Conservation (phyloP, 2,797 vertebrate species). For the Botia kubotai region DNA sequence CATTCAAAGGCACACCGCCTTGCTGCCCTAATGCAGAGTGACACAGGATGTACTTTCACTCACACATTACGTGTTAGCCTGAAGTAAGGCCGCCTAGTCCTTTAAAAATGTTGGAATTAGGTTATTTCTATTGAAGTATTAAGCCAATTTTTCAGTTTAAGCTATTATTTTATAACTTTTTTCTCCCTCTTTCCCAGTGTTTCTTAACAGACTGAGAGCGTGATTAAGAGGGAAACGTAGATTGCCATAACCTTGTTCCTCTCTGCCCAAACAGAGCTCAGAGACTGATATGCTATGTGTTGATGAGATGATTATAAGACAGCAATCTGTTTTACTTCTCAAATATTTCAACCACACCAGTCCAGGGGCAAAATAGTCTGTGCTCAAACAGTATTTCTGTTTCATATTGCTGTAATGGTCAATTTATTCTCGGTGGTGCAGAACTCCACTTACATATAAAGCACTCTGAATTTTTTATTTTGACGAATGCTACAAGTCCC, state of each 20-base stretch:
- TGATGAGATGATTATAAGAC: conserved; percentile 44
- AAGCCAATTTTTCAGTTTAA: conserved; percentile 99
- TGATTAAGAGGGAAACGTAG: conserved; percentile 55
- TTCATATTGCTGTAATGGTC: conserved; percentile 13
- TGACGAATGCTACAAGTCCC: background rate
- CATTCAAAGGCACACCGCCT: conserved; percentile 89
- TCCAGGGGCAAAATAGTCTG: conserved; percentile 22
- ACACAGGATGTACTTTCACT: conserved; percentile 95
- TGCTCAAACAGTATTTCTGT: background rate
- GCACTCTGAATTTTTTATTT: background rate
- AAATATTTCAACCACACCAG: conserved; percentile 40
- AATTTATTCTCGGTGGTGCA: background rate
- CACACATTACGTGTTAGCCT: conserved; percentile 94
- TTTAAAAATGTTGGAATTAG: conserved; percentile 97
- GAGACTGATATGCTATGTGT: conserved; percentile 32
- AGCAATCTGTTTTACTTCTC: conserved; percentile 36
- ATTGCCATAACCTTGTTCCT: conserved; percentile 51
- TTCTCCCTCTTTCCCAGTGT: conserved; percentile 52
- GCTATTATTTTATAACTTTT: conserved; percentile 87
- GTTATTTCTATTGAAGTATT: conserved; percentile 99
- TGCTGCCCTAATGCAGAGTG: conserved; percentile 96
- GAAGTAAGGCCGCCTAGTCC: conserved; percentile 90
- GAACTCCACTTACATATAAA: background rate
- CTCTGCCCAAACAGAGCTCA: conserved; percentile 32
- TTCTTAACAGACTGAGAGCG: conserved; percentile 56